Evolutionary conservation across 2,888 invertebrate genomes (phyloP).

Genomic region (Campoletis raptor): DNA sequence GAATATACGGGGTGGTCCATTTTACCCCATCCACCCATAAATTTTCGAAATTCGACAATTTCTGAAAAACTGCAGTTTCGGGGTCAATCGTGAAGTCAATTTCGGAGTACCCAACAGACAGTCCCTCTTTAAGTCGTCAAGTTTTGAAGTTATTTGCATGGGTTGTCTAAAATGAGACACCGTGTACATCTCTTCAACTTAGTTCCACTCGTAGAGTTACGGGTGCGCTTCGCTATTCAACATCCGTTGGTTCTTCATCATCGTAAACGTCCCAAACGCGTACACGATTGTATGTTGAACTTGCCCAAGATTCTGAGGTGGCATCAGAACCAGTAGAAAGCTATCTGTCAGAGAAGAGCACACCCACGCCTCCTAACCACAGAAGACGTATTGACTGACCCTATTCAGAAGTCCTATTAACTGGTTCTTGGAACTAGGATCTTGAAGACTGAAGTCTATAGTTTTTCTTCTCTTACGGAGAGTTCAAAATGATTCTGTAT

Average conservation of each 20-base stretch:
- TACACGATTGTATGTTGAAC: slow-evolving; percentile 44
- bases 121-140: no score
- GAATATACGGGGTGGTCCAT: no score
- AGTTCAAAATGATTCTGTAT: background rate
- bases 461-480: background rate
- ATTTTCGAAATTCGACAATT: no score
- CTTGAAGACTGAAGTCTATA: background rate
- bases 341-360: background rate
- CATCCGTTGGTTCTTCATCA: slow-evolving; percentile 59
- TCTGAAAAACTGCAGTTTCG: no score
- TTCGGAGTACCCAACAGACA: no score
- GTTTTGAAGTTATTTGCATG: no score
- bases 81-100: no score
- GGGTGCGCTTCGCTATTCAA: slow-evolving; percentile 37
- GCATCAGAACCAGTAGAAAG: slow-evolving; percentile 9
- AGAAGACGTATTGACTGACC: background rate
- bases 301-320: slow-evolving; percentile 35
- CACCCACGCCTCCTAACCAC: background rate
- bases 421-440: background rate
- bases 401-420: slow-evolving; percentile 5
- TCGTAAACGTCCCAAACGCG: slow-evolving; percentile 54
- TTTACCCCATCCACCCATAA: no score
- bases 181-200: no score
- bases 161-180: no score
- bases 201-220: background rate